Percentiles rank a stretch among this genome's conserved stretches.
Evolutionary conservation across 2,888 invertebrate genomes (phyloP).

Genomic region (Nephrotoma flavescens): DNA sequence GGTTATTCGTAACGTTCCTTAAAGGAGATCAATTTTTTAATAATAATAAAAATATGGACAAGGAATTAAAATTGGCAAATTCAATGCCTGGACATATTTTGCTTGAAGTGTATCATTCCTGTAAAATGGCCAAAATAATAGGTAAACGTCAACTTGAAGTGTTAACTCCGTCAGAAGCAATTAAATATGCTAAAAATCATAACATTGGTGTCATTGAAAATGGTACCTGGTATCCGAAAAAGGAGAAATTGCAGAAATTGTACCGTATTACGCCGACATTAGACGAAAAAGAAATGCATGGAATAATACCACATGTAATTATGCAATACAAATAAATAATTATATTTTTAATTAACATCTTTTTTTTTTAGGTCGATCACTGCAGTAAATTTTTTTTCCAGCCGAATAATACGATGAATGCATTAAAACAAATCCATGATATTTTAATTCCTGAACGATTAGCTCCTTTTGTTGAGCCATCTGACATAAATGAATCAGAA

Average conservation of each 20-base stretch:
- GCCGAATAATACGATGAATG: conserved; percentile 19
- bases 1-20: conserved; percentile 53
- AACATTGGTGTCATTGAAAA: conserved; percentile 21
- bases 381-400: conserved; percentile 30
- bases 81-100: conserved; percentile 44
- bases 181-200: conserved; percentile 31
- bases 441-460: conserved; percentile 26
- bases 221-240: conserved; percentile 10
- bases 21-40: conserved; percentile 15
- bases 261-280: conserved; percentile 41
- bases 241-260: conserved; percentile 20
- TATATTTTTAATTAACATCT: not conserved
- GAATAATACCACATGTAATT: conserved; percentile 41
- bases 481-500: conserved; percentile 32
- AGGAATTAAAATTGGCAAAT: not conserved
- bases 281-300: conserved; percentile 34
- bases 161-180: conserved; percentile 34
- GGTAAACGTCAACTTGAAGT: conserved; percentile 12
- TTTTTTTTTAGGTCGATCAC: conserved; percentile 19
- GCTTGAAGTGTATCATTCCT: conserved; percentile 55
- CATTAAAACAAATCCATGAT: conserved; percentile 26
- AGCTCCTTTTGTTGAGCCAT: conserved; percentile 17
- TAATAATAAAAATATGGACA: not conserved
- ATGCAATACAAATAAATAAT: conserved; percentile 2
- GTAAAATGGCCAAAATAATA: conserved; percentile 46